Percentiles rank a stretch among this genome's conserved stretches.
phyloP scores from a whole-genome alignment of 2,797 vertebrate species.

The Lepidocolaptes lacrymiger region DNA sequence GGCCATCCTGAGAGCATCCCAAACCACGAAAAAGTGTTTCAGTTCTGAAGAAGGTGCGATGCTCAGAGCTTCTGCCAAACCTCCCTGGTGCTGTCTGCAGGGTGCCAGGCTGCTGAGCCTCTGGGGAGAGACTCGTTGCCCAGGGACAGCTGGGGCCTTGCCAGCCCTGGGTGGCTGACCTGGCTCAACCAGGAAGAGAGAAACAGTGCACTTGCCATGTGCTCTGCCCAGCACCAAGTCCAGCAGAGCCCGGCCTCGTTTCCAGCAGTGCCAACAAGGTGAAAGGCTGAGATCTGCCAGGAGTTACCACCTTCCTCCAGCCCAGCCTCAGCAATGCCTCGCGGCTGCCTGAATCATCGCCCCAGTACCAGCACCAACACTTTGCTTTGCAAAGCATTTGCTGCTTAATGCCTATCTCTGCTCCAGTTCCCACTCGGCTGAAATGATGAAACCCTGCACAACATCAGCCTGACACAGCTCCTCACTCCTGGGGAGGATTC shows the following conservation, averaged over 20 bases:
- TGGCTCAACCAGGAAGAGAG: background rate
- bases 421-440: background rate
- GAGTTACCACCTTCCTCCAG: background rate
- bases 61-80: background rate
- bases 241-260: background rate
- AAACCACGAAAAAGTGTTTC: background rate
- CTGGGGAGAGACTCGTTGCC: background rate
- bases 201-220: background rate
- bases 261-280: background rate
- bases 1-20: background rate
- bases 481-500: background rate
- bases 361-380: background rate
- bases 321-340: background rate
- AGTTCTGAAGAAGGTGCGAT: background rate
- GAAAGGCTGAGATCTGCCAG: background rate
- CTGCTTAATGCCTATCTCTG: background rate
- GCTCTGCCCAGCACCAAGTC: background rate
- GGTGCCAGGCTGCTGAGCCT: background rate
- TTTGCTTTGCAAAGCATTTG: background rate
- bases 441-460: slow-evolving; percentile 9
- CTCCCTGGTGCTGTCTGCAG: background rate
- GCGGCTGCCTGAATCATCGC: background rate
- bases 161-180: fast-evolving
- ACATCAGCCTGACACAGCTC: background rate
- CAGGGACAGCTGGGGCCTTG: background rate